Evolutionary conservation across 2,888 invertebrate genomes (phyloP).

Genomic region (Pristionchus maxplancki): DNA sequence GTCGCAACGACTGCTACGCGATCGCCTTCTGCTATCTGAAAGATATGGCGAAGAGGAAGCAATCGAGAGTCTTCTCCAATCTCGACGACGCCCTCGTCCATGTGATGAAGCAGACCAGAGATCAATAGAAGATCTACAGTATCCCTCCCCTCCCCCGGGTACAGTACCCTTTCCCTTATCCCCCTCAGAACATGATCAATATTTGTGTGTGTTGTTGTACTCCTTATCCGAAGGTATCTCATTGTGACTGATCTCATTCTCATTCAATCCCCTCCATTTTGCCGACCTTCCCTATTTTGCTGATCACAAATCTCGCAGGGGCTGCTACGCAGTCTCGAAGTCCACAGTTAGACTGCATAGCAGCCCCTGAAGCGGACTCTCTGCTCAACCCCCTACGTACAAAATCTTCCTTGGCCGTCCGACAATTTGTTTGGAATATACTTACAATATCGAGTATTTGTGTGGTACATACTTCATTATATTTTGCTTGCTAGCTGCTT

Average conservation of each 20-base stretch:
- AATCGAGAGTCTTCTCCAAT: slow-evolving; percentile 71
- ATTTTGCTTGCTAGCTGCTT: not conserved
- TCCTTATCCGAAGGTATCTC: not conserved
- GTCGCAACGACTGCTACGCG: slow-evolving; percentile 75
- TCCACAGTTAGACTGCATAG: slow-evolving; percentile 30
- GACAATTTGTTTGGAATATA: slow-evolving; percentile 15
- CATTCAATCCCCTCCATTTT: not conserved
- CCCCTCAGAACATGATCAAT: slow-evolving; percentile 31
- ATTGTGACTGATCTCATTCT: slow-evolving; percentile 36
- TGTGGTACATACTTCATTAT: not conserved
- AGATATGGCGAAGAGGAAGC: slow-evolving; percentile 76
- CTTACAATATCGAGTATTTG: slow-evolving; percentile 36
- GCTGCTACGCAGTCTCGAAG: slow-evolving; percentile 49
- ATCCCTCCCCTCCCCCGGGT: not conserved
- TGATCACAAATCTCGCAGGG: slow-evolving; percentile 37
- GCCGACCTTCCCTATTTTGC: not conserved
- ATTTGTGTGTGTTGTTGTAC: slow-evolving; percentile 11
- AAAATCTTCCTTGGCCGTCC: not conserved
- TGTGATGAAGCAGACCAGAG: slow-evolving; percentile 49
- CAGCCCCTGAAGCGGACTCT: slow-evolving; percentile 23
- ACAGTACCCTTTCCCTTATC: not conserved
- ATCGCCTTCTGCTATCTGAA: slow-evolving; percentile 77
- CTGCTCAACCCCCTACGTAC: slow-evolving; percentile 49
- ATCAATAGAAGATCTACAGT: not conserved
- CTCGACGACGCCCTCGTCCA: slow-evolving; percentile 60